Percentiles rank a stretch among this genome's conserved stretches.
phyloP scores from a whole-genome alignment of 2,113 vertebrate genomes.

The Xenus cinereus region DNA sequence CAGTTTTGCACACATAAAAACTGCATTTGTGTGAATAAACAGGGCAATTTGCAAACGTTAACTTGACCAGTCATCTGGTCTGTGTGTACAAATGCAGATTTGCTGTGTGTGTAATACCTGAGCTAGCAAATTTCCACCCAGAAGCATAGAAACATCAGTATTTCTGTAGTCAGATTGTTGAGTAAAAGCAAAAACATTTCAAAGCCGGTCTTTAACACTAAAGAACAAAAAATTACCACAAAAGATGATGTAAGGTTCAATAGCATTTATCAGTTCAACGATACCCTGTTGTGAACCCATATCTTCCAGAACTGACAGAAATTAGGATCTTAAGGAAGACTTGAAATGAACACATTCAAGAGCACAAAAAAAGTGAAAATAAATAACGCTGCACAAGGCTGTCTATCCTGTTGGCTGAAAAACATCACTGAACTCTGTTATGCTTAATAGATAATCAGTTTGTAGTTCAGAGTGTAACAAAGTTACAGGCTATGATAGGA shows the following conservation, averaged over 20 bases:
- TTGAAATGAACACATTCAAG: neutral
- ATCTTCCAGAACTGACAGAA: neutral
- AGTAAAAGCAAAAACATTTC: neutral
- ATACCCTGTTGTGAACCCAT: neutral
- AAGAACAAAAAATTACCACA: neutral
- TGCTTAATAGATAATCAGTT: neutral
- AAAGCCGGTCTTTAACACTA: neutral
- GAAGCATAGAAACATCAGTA: neutral
- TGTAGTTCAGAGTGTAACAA: neutral
- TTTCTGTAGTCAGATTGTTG: neutral
- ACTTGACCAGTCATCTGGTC: slow-evolving; percentile 25
- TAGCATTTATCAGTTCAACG: neutral
- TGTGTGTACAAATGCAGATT: neutral
- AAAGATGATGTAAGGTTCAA: neutral
- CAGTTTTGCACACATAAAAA: slow-evolving; percentile 5
- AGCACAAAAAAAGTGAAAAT: neutral
- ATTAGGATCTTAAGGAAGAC: neutral
- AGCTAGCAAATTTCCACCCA: neutral
- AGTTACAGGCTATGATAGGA: neutral
- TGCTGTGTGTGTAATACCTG: neutral
- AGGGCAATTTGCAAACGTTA: neutral
- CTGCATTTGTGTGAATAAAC: slow-evolving; percentile 19
- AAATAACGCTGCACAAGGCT: neutral
- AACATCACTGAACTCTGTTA: neutral
- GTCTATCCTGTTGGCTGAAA: neutral